Percentiles rank a stretch among this genome's conserved stretches.
Conservation (phyloP, 64 coral and sea anemone genomes). For the Montipora efflorescens region DNA sequence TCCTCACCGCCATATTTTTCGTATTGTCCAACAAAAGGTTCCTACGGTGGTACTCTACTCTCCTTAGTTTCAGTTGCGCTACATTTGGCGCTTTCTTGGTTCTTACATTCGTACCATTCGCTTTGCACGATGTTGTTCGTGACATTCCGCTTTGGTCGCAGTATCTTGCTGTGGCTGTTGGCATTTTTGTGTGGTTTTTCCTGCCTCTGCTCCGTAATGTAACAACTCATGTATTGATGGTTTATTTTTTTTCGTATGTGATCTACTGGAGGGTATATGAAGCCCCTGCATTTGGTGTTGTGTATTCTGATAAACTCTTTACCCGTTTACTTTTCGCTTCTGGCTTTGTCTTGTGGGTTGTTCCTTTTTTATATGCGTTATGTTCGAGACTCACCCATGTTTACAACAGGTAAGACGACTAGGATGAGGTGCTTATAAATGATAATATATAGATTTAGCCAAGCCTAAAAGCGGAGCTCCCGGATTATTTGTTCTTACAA, state of each 20-base stretch:
- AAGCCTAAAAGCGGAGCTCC: no score
- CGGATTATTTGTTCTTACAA: no score
- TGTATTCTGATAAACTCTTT: conserved; percentile 37
- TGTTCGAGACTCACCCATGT: conserved; percentile 59
- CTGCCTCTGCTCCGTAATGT: neutral
- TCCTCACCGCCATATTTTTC: no score
- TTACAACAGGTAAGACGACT: conserved; percentile 55
- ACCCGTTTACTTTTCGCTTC: conserved; percentile 37
- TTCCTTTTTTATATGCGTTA: conserved; percentile 32
- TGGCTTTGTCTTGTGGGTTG: conserved; percentile 60
- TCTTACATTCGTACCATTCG: conserved; percentile 66
- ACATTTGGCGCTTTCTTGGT: no score
- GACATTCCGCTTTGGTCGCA: conserved; percentile 67
- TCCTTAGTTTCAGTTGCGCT: no score
- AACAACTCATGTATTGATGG: conserved; percentile 41
- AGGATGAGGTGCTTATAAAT: no score
- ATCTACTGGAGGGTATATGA: conserved; percentile 44
- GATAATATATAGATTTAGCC: no score
- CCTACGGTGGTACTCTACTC: no score
- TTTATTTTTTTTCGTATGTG: conserved; percentile 34
- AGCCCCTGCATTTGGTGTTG: neutral
- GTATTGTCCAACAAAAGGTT: no score
- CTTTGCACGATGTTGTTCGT: conserved; percentile 65
- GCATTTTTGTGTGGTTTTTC: conserved; percentile 67
- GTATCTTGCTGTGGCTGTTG: conserved; percentile 36